Conservation (phyloP, 2,113 vertebrate species). For the Peromyscus maniculatus region DNA sequence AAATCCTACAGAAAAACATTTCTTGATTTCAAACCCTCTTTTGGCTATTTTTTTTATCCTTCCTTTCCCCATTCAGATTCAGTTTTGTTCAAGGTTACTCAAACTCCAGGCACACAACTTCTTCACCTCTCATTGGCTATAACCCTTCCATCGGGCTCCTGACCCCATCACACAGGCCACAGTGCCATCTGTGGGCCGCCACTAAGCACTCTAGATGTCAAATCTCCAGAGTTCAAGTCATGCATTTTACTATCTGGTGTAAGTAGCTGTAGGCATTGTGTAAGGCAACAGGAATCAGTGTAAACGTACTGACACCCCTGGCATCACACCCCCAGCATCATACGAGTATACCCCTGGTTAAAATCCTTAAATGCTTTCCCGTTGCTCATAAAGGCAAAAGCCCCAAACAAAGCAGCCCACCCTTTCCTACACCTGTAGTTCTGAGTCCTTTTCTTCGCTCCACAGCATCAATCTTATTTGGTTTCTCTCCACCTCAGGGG, state of each 20-base stretch:
- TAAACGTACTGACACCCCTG: not conserved
- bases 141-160: not conserved
- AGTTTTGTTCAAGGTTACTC: not conserved
- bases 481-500: not conserved
- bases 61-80: not conserved
- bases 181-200: not conserved
- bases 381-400: not conserved
- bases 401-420: not conserved
- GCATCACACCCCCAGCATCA: not conserved
- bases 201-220: not conserved
- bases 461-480: not conserved
- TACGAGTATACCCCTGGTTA: not conserved
- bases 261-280: too few relatives aligned
- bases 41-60: not conserved
- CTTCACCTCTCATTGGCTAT: not conserved
- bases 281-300: not conserved
- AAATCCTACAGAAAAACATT: not conserved
- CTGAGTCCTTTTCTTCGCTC: not conserved
- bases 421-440: not conserved
- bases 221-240: not conserved
- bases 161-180: not conserved
- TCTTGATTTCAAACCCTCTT: not conserved
- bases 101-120: not conserved
- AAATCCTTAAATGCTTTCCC: not conserved
- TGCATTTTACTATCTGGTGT: not conserved